phyloP scores from a whole-genome alignment of 2,888 invertebrate species.

The Andrena haemorrhoa region DNA sequence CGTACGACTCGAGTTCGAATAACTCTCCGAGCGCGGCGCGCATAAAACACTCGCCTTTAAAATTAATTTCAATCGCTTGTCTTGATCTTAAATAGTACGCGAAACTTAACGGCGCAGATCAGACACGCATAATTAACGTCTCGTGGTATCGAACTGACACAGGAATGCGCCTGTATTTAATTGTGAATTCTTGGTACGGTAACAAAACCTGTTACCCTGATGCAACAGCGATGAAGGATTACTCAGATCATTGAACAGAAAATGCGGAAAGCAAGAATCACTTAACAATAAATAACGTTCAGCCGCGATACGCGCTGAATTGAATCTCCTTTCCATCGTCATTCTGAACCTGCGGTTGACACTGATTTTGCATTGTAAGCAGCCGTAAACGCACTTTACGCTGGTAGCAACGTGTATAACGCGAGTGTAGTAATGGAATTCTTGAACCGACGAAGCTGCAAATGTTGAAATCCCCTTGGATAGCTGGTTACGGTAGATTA shows the following conservation, averaged over 20 bases:
- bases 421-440: slow-evolving; percentile 20
- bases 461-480: slow-evolving; percentile 20
- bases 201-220: slow-evolving; percentile 23
- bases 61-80: slow-evolving; percentile 46
- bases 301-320: slow-evolving; percentile 1
- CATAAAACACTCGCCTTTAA: slow-evolving; percentile 41
- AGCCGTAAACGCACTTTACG: slow-evolving; percentile 36
- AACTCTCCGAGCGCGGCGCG: slow-evolving; percentile 43
- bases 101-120: slow-evolving; percentile 24
- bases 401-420: slow-evolving; percentile 42
- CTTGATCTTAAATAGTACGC: slow-evolving; percentile 12
- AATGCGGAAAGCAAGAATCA: slow-evolving; percentile 20
- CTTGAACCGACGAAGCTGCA: slow-evolving; percentile 16
- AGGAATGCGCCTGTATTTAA: not conserved
- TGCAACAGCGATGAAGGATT: slow-evolving; percentile 36
- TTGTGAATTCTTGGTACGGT: not conserved
- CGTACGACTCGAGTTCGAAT: slow-evolving; percentile 41
- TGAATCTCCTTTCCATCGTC: slow-evolving; percentile 21
- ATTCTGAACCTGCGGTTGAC: slow-evolving; percentile 1
- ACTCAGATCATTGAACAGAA: not conserved
- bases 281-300: slow-evolving; percentile 15
- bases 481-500: slow-evolving; percentile 21
- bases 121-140: slow-evolving; percentile 3
- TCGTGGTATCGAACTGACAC: slow-evolving; percentile 5
- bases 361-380: slow-evolving; percentile 37